Percentiles rank a stretch among this genome's conserved stretches.
Conservation (phyloP, 2,797 vertebrate species). For the Diglossa cyanea region DNA sequence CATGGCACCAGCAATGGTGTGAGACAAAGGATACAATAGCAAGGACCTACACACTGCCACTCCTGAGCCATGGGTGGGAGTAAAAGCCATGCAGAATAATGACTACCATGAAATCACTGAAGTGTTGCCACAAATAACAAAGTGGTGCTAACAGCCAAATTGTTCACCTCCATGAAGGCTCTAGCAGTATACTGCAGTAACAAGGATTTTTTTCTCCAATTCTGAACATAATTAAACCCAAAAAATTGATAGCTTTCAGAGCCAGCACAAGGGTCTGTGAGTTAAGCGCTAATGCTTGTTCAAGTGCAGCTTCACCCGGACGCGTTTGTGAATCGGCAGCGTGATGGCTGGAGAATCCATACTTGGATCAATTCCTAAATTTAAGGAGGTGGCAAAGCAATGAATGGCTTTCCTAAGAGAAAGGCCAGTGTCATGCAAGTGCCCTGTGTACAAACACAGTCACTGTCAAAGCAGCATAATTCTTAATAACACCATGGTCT, state of each 20-base stretch:
- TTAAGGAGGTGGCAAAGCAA: background rate
- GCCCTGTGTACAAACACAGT: background rate
- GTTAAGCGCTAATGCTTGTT: background rate
- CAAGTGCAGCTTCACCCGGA: background rate
- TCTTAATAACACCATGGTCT: background rate
- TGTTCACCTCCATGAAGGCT: background rate
- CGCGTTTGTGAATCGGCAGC: fast-evolving
- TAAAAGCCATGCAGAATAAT: background rate
- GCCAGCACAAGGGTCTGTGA: background rate
- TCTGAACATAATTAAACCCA: background rate
- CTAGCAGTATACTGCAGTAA: background rate
- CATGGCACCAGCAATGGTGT: fast-evolving
- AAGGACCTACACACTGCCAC: background rate
- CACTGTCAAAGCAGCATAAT: background rate
- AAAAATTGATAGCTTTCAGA: background rate
- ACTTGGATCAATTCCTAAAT: background rate
- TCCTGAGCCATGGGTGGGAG: background rate
- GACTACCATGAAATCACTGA: background rate
- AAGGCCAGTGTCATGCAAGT: background rate
- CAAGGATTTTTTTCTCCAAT: background rate
- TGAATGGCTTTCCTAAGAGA: background rate
- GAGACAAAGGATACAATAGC: slow-evolving; percentile 3
- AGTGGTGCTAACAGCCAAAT: background rate
- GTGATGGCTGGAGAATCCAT: background rate
- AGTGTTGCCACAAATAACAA: background rate